Evolutionary conservation across 2,797 vertebrate genomes (phyloP).

Genomic region (Mus spretus): DNA sequence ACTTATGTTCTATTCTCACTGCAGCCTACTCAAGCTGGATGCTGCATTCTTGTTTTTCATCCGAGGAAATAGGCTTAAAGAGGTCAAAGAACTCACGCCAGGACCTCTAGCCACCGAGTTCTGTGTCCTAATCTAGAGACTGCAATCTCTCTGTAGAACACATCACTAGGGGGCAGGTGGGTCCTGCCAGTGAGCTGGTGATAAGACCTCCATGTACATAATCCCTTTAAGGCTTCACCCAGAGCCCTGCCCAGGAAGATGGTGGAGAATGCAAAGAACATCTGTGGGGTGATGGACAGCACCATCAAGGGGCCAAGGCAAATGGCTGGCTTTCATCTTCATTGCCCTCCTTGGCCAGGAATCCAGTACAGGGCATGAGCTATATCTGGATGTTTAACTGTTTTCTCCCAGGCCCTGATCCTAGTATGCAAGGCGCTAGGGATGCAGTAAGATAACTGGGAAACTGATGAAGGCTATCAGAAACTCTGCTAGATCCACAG

Average conservation of each 20-base stretch:
- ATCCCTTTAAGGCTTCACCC: not conserved
- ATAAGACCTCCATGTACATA: not conserved
- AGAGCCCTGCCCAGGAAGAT: not conserved
- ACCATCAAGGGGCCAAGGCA: not conserved
- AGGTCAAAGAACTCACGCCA: not conserved
- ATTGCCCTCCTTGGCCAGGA: not conserved
- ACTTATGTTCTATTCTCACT: not conserved
- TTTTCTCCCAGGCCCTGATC: not conserved
- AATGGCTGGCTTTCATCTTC: not conserved
- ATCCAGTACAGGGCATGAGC: not conserved
- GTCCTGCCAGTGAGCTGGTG: not conserved
- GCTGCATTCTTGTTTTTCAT: not conserved
- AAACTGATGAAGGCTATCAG: not conserved
- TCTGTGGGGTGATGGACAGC: not conserved
- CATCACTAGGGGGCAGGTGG: not conserved
- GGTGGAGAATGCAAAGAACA: not conserved
- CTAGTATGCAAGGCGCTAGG: not conserved
- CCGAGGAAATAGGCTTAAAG: conserved; percentile 1
- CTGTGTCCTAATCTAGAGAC: rapidly evolving
- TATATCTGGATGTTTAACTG: not conserved
- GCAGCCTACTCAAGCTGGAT: not conserved
- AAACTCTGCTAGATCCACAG: not conserved
- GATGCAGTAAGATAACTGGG: not conserved
- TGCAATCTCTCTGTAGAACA: not conserved
- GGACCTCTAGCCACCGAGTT: not conserved